phyloP scores from a whole-genome alignment of 1,140 invertebrate genomes.

The Drosophila quadrilineata region DNA sequence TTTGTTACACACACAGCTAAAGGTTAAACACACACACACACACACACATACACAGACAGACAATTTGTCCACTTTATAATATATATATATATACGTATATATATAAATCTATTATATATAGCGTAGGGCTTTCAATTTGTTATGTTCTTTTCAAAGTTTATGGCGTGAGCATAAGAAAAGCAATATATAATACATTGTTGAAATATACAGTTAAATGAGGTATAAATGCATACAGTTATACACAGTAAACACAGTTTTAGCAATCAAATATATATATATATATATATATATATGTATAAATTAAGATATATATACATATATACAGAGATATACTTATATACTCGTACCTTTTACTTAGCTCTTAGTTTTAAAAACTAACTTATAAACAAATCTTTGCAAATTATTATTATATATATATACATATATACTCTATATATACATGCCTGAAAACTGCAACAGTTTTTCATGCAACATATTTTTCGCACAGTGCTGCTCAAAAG shows the following conservation, averaged over 20 bases:
- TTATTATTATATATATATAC: not conserved
- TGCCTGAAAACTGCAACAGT: slow-evolving; percentile 8
- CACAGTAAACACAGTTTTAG: slow-evolving; percentile 29
- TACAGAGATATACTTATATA: slow-evolving; percentile 64
- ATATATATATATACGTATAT: slow-evolving; percentile 24
- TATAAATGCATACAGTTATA: slow-evolving; percentile 33
- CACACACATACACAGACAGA: slow-evolving; percentile 11
- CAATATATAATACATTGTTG: slow-evolving; percentile 47
- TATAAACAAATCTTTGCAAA: slow-evolving; percentile 19
- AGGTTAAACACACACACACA: slow-evolving; percentile 7
- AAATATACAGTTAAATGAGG: slow-evolving; percentile 42
- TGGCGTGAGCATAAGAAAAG: slow-evolving; percentile 29
- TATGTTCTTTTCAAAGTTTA: slow-evolving; percentile 81
- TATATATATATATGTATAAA: slow-evolving; percentile 24
- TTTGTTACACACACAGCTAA: slow-evolving; percentile 27
- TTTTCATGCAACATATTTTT: slow-evolving; percentile 13
- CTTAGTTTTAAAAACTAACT: slow-evolving; percentile 55
- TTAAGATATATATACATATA: slow-evolving; percentile 44
- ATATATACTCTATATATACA: not conserved
- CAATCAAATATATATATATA: slow-evolving; percentile 16
- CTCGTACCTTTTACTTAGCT: slow-evolving; percentile 74
- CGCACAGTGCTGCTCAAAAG: slow-evolving; percentile 77
- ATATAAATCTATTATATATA: slow-evolving; percentile 28
- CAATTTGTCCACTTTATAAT: slow-evolving; percentile 1
- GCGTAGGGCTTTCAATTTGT: slow-evolving; percentile 80